These are phyloP conservation scores for Herpetotheres cachinnans DNA, from an alignment of 2,113 vertebrate species.

Conservation along the genomic window DNA sequence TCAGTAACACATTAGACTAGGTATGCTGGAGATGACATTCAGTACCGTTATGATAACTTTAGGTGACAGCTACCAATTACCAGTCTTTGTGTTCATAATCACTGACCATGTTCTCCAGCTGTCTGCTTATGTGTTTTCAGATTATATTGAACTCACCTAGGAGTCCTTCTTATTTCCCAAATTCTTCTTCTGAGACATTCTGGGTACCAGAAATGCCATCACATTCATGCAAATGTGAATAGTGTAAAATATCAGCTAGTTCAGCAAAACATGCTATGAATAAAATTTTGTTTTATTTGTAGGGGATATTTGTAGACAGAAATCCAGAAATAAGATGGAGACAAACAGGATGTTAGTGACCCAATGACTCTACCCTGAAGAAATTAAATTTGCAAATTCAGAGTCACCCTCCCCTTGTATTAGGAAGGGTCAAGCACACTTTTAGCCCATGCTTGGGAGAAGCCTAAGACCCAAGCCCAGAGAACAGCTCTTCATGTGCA, in stretches of 20 bases:
- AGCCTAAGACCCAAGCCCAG: background rate
- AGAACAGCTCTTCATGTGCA: too few relatives aligned
- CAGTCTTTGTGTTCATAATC: background rate
- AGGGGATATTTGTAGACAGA: background rate
- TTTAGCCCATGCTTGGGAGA: background rate
- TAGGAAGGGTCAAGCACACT: background rate
- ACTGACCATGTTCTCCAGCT: background rate
- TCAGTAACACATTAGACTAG: background rate
- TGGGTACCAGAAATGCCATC: background rate
- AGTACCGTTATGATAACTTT: background rate
- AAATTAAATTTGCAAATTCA: background rate
- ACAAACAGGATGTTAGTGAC: background rate
- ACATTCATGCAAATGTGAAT: background rate
- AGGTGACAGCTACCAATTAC: background rate
- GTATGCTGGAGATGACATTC: background rate
- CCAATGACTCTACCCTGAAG: background rate
- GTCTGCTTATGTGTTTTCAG: background rate
- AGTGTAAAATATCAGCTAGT: background rate
- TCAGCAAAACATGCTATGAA: background rate
- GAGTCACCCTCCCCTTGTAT: background rate
- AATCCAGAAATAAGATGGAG: background rate
- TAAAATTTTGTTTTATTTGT: background rate
- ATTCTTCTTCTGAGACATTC: background rate
- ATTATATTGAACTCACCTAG: background rate
- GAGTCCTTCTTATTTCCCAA: background rate